Conservation (phyloP, 2,113 vertebrate genomes). For the Zingel zingel region DNA sequence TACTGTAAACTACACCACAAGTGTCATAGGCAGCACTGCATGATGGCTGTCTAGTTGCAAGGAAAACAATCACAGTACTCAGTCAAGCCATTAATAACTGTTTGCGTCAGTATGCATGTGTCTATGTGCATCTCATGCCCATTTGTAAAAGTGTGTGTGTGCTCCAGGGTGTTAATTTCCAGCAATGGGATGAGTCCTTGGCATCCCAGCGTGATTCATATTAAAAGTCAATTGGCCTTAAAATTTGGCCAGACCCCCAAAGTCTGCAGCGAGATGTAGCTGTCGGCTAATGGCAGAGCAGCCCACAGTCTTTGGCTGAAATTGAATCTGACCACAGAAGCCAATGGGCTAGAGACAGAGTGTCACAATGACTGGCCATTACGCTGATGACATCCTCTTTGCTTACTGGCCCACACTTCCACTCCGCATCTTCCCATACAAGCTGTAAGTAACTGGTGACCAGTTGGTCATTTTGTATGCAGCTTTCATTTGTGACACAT, state of each 20-base stretch:
- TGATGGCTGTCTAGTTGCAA: constrained; percentile 67
- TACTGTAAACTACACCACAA: constrained; percentile 40
- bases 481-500: constrained; percentile 10
- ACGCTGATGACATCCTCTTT: constrained; percentile 70
- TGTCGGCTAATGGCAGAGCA: constrained; percentile 76
- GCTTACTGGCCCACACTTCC: constrained; percentile 27
- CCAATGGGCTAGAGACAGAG: constrained; percentile 79
- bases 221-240: constrained; percentile 88
- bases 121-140: constrained; percentile 23
- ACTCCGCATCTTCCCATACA: background rate
- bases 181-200: constrained; percentile 78
- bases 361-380: constrained; percentile 79
- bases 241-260: constrained; percentile 84
- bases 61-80: constrained; percentile 75
- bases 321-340: constrained; percentile 85
- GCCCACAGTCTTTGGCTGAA: constrained; percentile 75
- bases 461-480: background rate
- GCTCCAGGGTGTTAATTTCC: constrained; percentile 82
- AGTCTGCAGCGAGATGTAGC: constrained; percentile 74
- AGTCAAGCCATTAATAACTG: constrained; percentile 75
- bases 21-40: constrained; percentile 46
- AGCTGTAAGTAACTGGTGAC: background rate
- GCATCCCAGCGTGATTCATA: constrained; percentile 84
- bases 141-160: constrained; percentile 33
- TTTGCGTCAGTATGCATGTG: constrained; percentile 34